Evolutionary conservation across 2,113 vertebrate genomes (phyloP).

Genomic region (Eira barbara): DNA sequence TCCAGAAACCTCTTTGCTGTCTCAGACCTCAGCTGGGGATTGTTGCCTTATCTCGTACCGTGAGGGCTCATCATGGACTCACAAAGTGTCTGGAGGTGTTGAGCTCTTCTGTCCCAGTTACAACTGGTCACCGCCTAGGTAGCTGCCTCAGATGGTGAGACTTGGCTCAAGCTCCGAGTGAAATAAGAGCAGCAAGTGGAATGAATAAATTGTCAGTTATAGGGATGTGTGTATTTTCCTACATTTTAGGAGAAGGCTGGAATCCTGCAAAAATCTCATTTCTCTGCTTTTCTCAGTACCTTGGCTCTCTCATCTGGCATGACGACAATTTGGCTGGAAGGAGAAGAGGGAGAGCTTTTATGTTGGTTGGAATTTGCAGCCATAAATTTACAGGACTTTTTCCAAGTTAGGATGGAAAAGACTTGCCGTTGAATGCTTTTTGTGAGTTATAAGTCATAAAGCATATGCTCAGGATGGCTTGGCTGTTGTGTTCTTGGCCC

Average conservation of each 20-base stretch:
- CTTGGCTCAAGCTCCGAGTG: neutral
- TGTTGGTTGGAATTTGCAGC: slow-evolving; percentile 35
- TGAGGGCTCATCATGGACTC: neutral
- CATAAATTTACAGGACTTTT: slow-evolving; percentile 57
- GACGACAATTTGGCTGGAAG: slow-evolving; percentile 25
- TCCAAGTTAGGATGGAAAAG: slow-evolving; percentile 59
- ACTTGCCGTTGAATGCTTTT: slow-evolving; percentile 28
- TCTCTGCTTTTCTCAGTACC: neutral
- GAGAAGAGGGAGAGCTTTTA: slow-evolving; percentile 38
- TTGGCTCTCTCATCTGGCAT: slow-evolving; percentile 6
- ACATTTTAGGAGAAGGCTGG: neutral
- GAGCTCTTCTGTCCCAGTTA: neutral
- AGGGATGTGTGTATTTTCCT: neutral
- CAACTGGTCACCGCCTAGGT: neutral
- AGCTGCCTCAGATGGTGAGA: neutral
- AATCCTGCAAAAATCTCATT: slow-evolving; percentile 17
- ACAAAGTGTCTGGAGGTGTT: neutral
- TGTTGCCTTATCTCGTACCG: neutral
- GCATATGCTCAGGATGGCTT: slow-evolving; percentile 31
- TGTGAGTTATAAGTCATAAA: slow-evolving; percentile 60
- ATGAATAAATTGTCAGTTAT: neutral
- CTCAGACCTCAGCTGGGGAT: neutral
- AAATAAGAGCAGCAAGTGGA: slow-evolving; percentile 4
- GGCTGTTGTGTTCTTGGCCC: slow-evolving; percentile 15
- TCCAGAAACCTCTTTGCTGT: neutral